Evolutionary conservation across 2,888 invertebrate species (phyloP), one percentile per base, ranked within the genome.

Genomic region (Omphaloscelis lunosa): DNA sequence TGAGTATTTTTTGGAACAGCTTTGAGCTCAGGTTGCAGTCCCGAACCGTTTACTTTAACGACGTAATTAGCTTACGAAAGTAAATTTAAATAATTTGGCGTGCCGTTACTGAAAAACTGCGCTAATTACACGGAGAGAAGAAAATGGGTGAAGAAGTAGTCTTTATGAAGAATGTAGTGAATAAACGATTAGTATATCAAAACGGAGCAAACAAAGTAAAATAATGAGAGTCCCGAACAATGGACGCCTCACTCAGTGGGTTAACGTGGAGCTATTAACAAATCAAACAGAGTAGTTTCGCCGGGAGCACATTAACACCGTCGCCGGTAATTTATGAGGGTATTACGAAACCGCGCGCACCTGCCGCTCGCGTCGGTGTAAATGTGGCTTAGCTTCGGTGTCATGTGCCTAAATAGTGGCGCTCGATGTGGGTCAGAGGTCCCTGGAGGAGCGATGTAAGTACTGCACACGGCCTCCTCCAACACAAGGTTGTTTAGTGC

Each of bases 271-370:
- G 74, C 83, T 82, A 82, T 84, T 82, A 87, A 86, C 88, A 84
- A 89, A 84, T 87, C 88, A 86, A 87, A 80, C 63, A 66, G 84
- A 81, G 84, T 75, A 78, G 79, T 78, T 77, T 61, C 73, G 74
- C 85, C 39, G 68, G 74, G 83, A 85, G 79, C 77, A 63, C 89
- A 85, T 88, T 82, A 86, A 72, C 85, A 80, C 85, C 81, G 83
- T 79, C 75, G 62, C 78, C 76, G 67, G 72, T 79, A 80, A 85
- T 84, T 85, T 87, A 89, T 73, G 82, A 77, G 72, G 76, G 78
- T 71, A 78, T 82, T 82, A 84, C 61, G 79, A 77, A 71, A 72
- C 77, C 59, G 73, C 59, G 82, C 45, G 71, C 85, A 84, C 80
- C 83, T 77, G 80, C 56, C 72, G 70, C 75, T 72, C 75, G 71